A percentile compares a stretch with the other conserved stretches of the same genome.
These are phyloP conservation scores for Anodontia alba DNA, from an alignment of 2,888 invertebrate species.

Conservation along the genomic window DNA sequence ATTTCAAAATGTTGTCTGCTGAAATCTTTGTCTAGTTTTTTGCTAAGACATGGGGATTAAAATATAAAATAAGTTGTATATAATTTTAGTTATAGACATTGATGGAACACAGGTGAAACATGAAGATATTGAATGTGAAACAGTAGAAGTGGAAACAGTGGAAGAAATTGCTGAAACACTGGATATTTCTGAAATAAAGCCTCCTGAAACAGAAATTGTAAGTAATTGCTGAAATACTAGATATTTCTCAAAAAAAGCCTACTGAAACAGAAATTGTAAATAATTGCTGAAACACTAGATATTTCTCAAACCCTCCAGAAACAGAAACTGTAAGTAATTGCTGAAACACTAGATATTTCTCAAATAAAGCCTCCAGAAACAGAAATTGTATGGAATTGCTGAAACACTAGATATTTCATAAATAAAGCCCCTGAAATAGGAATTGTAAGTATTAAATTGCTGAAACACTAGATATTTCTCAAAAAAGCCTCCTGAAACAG, in stretches of 20 bases:
- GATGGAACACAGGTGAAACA: slow-evolving; percentile 41
- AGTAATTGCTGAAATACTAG: neutral
- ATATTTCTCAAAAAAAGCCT: neutral
- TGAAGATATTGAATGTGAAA: slow-evolving; percentile 49
- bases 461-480: neutral
- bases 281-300: neutral
- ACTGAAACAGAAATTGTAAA: neutral
- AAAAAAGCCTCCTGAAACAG: neutral
- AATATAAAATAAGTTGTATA: neutral
- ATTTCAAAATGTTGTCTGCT: no score
- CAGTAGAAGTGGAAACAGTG: slow-evolving; percentile 45
- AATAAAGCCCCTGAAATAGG: neutral
- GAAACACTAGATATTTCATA: neutral
- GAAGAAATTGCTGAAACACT: slow-evolving; percentile 35
- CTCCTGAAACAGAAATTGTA: neutral
- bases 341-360: neutral
- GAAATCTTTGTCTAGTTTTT: no score
- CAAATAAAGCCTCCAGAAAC: no score
- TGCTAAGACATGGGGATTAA: no score
- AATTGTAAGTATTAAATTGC: slow-evolving; percentile 17
- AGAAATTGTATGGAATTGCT: slow-evolving; percentile 41
- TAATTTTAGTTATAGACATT: slow-evolving; percentile 42
- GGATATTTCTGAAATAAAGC: neutral
- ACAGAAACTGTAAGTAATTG: neutral
- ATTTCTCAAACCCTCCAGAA: neutral